Evolutionary conservation across 2,888 invertebrate genomes (phyloP).

Genomic region (Omphaloscelis lunosa): DNA sequence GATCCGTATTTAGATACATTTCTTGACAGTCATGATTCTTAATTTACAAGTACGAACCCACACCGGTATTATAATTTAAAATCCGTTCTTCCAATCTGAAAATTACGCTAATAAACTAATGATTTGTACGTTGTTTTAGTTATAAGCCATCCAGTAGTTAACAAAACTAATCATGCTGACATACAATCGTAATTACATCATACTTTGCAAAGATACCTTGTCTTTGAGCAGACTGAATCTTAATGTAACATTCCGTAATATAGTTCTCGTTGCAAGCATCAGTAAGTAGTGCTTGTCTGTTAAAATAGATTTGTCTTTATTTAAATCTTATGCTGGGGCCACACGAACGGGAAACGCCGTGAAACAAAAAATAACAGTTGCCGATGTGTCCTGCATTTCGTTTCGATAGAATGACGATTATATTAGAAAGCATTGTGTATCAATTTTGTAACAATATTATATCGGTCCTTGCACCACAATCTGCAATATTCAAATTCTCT

Average conservation of each 20-base stretch:
- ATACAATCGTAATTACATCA: constrained; percentile 22
- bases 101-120: neutral
- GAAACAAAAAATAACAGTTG: neutral
- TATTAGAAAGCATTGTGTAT: neutral
- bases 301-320: neutral
- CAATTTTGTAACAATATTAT: neutral
- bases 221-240: constrained; percentile 17
- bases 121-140: neutral
- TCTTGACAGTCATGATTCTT: neutral
- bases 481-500: constrained; percentile 8
- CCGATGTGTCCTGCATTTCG: neutral
- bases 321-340: neutral
- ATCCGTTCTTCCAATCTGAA: neutral
- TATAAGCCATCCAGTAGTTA: neutral
- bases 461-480: constrained; percentile 3
- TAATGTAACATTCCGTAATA: constrained; percentile 33
- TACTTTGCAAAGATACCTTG: constrained; percentile 9
- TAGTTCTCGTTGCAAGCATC: neutral
- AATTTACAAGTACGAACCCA: neutral
- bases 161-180: constrained; percentile 1
- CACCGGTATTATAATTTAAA: neutral
- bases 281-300: neutral
- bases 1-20: neutral
- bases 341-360: no score
- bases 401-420: neutral